Conservation (phyloP, 2,113 vertebrate species). For the Atractosteus spatula region DNA sequence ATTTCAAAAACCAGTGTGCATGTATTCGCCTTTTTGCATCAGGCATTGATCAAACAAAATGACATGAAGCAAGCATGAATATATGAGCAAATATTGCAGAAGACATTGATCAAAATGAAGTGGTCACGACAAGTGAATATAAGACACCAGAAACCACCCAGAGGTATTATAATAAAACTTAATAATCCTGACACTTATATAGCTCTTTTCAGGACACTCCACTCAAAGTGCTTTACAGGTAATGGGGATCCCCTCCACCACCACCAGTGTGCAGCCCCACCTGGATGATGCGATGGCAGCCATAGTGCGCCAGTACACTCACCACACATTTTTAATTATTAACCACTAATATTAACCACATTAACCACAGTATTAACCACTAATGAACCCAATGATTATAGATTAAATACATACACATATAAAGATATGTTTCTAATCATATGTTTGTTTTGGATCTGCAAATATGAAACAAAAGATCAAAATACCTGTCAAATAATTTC, state of each 20-base stretch:
- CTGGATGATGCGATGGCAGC: no score
- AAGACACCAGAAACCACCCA: slow-evolving; percentile 32
- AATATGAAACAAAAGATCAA: slow-evolving; percentile 24
- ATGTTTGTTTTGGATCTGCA: not conserved
- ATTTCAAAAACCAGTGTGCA: slow-evolving; percentile 29
- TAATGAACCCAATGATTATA: no score
- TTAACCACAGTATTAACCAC: no score
- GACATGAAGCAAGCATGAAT: slow-evolving; percentile 36
- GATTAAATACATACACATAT: no score
- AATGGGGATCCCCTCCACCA: no score
- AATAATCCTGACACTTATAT: no score
- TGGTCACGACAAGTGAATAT: slow-evolving; percentile 34
- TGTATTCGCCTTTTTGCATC: slow-evolving; percentile 39
- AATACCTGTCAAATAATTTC: slow-evolving; percentile 33
- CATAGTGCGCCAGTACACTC: no score
- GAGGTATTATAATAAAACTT: slow-evolving; percentile 7
- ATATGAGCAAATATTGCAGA: slow-evolving; percentile 41
- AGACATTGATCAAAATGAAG: slow-evolving; percentile 43
- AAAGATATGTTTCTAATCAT: slow-evolving; percentile 27
- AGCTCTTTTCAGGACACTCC: no score
- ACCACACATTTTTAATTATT: no score
- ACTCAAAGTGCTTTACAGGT: no score
- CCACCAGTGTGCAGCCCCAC: no score
- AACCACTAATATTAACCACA: no score
- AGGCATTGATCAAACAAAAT: slow-evolving; percentile 47